Base-by-base conservation (phyloP, 2,113 vertebrate species). In the Gasterosteus aculeatus region DNA sequence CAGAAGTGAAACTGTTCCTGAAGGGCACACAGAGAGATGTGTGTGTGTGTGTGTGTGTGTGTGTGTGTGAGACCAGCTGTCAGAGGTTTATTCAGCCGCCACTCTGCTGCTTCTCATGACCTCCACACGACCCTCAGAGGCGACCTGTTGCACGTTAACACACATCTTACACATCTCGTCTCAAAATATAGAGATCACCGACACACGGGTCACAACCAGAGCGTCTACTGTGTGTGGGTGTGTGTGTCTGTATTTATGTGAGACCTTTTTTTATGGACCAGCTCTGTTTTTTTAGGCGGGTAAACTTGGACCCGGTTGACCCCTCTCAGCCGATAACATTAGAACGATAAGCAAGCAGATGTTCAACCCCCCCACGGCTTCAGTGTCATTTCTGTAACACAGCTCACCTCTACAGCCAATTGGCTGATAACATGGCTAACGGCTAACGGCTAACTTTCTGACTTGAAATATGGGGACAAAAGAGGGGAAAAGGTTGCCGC, bases 81-180 rank as follows among this genome's bases (percentile, higher is more conserved):
- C 67, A 1, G 63, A 42, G 77, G 84, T 86, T 86, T 80, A 80
- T 88, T 87, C 84, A 81, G 80, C 72, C 26, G 0, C 41, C 29
- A 0, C 14, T 72, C 49, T 61, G 29, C 78, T 69, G 75, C 56
- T 82, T 82, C 82, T 84, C 88, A 77, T 76, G 85, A 89, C 85
- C 89, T 63, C 53, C 41, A 42, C 38, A 39, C 9, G 57, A 71
- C 56, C 61, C 1, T 16, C 59, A 33, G 59, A 77, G 81, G 35
- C 14, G 67, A 71, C 87, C 68, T 15, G 57, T n/a, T 29, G 3
- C 41, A 47, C n/a, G n/a, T n/a, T n/a, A n/a, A n/a, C n/a, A n/a
- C n/a, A n/a, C n/a, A n/a, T n/a, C n/a, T n/a, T n/a, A n/a, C 35
- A 33, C n/a, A 11, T 22, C 41, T 29, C 1, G 3, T 6, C 6